These are phyloP conservation scores for Microcebus tavaratra DNA, from an alignment of 2,113 vertebrate species.

Conservation along the genomic window DNA sequence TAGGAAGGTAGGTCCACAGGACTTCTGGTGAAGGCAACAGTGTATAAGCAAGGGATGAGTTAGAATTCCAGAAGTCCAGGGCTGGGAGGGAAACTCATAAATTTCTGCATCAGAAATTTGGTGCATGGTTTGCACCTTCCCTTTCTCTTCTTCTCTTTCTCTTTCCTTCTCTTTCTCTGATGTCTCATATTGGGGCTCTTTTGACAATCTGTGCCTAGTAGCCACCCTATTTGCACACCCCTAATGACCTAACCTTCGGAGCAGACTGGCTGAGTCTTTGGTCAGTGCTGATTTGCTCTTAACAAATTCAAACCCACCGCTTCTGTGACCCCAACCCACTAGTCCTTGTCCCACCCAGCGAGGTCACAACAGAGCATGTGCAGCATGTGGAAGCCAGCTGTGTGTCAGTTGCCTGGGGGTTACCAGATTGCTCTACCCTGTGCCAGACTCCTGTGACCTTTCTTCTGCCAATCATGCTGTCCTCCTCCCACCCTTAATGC, in stretches of 20 bases:
- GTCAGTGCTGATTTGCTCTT: not conserved
- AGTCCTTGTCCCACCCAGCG: not conserved
- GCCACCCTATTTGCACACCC: not conserved
- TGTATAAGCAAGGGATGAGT: no score
- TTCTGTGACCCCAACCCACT: not conserved
- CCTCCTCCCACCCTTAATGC: not conserved
- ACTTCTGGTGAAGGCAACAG: not conserved
- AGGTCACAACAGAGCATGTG: not conserved
- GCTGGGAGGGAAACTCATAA: not conserved
- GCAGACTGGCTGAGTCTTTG: not conserved
- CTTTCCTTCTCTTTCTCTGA: not conserved
- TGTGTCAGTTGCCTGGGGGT: not conserved
- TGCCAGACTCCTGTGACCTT: not conserved
- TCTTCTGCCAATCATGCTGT: not conserved
- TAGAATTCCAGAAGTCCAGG: not conserved
- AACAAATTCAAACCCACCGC: not conserved
- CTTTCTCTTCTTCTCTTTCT: not conserved
- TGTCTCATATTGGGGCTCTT: not conserved
- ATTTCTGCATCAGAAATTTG: not conserved
- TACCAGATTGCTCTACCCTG: no score
- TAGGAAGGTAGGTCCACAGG: not conserved
- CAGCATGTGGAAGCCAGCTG: not conserved
- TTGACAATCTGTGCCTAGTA: not conserved
- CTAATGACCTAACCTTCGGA: not conserved
- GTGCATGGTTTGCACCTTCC: no score